A percentile compares a stretch with the other conserved stretches of the same genome.
phyloP scores from a whole-genome alignment of 2,888 invertebrate species.

The Erebia ligea region DNA sequence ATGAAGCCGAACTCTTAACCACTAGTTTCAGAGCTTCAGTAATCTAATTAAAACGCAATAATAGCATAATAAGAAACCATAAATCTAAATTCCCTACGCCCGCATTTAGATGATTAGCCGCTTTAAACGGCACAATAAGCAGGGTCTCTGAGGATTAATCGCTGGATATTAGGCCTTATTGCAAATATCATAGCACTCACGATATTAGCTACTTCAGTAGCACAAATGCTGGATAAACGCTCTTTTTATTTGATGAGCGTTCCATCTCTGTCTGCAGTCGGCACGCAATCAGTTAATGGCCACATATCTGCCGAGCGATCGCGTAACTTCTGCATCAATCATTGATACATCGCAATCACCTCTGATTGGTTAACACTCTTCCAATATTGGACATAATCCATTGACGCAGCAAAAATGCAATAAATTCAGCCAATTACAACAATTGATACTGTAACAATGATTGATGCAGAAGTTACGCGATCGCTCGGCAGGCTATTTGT shows the following conservation, averaged over 20 bases:
- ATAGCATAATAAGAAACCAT: conserved; percentile 10
- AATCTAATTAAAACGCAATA: not conserved
- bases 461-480: no score
- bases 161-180: conserved; percentile 20
- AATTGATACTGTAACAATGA: no score
- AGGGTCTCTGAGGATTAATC: not conserved
- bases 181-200: conserved; percentile 12
- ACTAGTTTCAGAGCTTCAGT: not conserved
- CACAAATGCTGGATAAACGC: conserved; percentile 22
- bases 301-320: conserved; percentile 14
- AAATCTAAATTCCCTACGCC: conserved; percentile 16
- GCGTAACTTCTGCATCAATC: no score
- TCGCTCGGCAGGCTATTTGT: no score
- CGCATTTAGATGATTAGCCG: conserved; percentile 22
- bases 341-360: no score
- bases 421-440: no score
- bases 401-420: no score
- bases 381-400: no score
- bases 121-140: not conserved
- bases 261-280: conserved; percentile 31
- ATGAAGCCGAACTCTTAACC: no score
- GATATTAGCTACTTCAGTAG: not conserved
- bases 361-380: no score
- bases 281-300: conserved; percentile 40
- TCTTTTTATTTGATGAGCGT: conserved; percentile 39